Base-by-base conservation (phyloP, 1,140 invertebrate genomes). In the Aphaenogaster ashmeadi region DNA sequence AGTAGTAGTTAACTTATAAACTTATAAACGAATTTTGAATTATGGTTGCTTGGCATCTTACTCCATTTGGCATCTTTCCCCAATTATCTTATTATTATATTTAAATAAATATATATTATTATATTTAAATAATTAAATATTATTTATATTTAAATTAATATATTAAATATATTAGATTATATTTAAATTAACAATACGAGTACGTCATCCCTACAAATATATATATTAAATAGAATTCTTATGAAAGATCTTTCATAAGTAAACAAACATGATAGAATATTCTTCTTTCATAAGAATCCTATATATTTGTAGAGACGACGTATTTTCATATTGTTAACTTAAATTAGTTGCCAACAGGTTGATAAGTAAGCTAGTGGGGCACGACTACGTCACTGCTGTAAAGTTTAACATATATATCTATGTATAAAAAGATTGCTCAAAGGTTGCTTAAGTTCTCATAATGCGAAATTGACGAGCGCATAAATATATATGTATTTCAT, bases 401-500 rank as follows among this genome's bases (percentile, higher is more conserved):
- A 54, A 41, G 38, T 56, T 38, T 56, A 56, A 36, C n/a, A 74
- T 74, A 13, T n/a, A 52, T 36, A 38, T 27, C 0, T 38, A 15
- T 56, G 33, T 8, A 11, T 36, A 13, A 56, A 75, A 58, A 36
- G 11, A 36, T 9, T 58, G 52, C 7, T 41, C n/a, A 11, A 47
- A 47, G 44, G 13, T 79, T 66, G 33, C 77, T 41, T 13, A 27
- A 66, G 60, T 64, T 36, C 18, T 64, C 58, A 5, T 52, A 52
- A 67, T 38, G 60, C 8, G 44, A 27, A 66, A 38, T 67, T 52
- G 47, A 80, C 60, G 33, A 15, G 77, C 13, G 47, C 4, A 67
- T 80, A 52, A 66, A 50, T 67, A 79, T 18, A 77, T 60, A 44
- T 38, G 21, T 52, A 41, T 27, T 41, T 79, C 62, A 33, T 67